phyloP scores from a whole-genome alignment of 2,797 vertebrate genomes.

The Orientallactaga sibirica region DNA sequence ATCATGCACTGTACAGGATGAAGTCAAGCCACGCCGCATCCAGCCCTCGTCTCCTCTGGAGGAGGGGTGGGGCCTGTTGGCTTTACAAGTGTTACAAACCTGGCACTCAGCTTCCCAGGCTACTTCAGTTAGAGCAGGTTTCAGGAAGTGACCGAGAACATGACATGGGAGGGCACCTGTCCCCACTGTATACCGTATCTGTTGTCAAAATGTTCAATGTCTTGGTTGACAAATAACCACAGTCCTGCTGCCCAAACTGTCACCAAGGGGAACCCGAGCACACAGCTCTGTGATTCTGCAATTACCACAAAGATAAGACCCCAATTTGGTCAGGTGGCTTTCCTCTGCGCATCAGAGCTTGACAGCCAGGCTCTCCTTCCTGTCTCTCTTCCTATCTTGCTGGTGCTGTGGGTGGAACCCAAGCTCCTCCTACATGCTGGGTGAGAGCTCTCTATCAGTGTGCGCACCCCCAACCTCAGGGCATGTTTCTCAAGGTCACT shows the following conservation, averaged over 20 bases:
- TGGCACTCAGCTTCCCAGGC: not conserved
- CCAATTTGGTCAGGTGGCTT: not conserved
- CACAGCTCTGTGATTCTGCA: not conserved
- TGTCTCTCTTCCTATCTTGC: not conserved
- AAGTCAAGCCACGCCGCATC: not conserved
- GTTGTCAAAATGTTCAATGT: not conserved
- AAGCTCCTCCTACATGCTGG: not conserved
- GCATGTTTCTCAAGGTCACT: not conserved
- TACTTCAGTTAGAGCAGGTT: not conserved
- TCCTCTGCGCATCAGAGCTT: not conserved
- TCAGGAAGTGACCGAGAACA: not conserved
- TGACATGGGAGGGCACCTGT: not conserved
- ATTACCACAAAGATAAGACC: not conserved
- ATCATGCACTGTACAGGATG: rapidly evolving
- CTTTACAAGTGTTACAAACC: not conserved
- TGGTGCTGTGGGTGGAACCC: not conserved
- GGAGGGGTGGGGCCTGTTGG: not conserved
- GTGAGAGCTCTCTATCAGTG: not conserved
- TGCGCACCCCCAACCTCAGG: not conserved
- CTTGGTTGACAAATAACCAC: not conserved
- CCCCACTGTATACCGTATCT: not conserved
- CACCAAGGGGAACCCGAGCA: not conserved
- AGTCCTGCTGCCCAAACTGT: not conserved
- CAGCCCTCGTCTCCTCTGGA: not conserved
- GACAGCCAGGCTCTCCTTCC: not conserved